phyloP scores from a whole-genome alignment of 2,797 vertebrate species.

The Smutsia gigantea region DNA sequence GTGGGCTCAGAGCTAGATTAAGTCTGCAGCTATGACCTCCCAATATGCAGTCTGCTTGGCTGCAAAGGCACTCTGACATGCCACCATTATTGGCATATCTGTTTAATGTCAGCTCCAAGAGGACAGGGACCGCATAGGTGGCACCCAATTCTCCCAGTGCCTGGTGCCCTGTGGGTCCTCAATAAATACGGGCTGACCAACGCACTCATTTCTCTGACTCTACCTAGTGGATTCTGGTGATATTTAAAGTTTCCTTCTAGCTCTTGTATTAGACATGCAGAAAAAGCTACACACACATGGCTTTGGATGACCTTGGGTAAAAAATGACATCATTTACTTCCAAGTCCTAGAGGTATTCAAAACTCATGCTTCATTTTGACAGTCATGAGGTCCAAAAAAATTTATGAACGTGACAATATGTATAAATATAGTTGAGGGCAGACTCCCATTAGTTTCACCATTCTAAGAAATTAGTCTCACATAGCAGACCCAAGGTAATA shows the following conservation, averaged over 20 bases:
- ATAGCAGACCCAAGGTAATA: neutral
- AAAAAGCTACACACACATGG: neutral
- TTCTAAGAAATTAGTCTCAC: neutral
- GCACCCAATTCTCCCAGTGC: rapidly evolving
- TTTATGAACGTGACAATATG: neutral
- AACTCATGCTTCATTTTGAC: neutral
- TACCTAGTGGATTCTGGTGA: neutral
- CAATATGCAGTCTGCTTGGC: neutral
- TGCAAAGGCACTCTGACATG: rapidly evolving
- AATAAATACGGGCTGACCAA: rapidly evolving
- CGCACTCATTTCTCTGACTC: neutral
- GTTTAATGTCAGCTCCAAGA: neutral
- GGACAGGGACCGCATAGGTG: neutral
- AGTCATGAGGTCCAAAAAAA: neutral
- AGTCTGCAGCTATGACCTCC: neutral
- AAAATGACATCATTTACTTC: neutral
- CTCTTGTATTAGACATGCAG: neutral
- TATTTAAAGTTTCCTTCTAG: neutral
- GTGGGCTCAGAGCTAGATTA: neutral
- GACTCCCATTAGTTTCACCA: neutral
- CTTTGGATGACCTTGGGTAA: slow-evolving; percentile 40
- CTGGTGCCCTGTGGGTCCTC: neutral
- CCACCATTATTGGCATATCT: neutral
- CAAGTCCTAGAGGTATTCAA: slow-evolving; percentile 46
- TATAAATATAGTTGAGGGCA: neutral